These are phyloP conservation scores for Chloroceryle inda DNA, from an alignment of 2,797 vertebrate genomes.

Conservation along the genomic window DNA sequence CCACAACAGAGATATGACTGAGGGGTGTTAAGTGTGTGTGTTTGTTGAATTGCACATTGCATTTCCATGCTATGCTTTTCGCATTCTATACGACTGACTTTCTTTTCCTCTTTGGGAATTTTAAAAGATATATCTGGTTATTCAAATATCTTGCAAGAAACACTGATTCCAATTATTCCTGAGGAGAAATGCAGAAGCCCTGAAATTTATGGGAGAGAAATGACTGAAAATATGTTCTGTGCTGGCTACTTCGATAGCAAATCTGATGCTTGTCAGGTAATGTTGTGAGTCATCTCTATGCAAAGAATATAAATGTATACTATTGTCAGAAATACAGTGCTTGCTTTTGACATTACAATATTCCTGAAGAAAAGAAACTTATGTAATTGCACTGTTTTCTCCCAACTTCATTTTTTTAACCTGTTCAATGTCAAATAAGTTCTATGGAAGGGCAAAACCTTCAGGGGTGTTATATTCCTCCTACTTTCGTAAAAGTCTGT, in stretches of 20 bases:
- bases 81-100: neutral
- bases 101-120: neutral
- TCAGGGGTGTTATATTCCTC: neutral
- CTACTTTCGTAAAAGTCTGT: neutral
- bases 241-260: slow-evolving; percentile 85
- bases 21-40: neutral
- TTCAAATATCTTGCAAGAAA: slow-evolving; percentile 86
- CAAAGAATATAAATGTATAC: neutral
- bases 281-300: neutral
- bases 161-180: slow-evolving; percentile 83
- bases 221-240: slow-evolving; percentile 92
- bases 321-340: neutral
- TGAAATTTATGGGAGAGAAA: slow-evolving; percentile 88
- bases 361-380: neutral
- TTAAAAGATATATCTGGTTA: slow-evolving; percentile 83
- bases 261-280: slow-evolving; percentile 94
- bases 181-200: slow-evolving; percentile 86
- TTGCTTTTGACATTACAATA: neutral
- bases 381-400: neutral
- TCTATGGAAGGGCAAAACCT: neutral
- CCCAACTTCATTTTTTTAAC: neutral
- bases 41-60: neutral
- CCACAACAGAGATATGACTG: neutral
- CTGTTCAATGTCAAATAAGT: neutral
- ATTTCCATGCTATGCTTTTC: neutral